phyloP scores from a whole-genome alignment of 2,113 vertebrate species.

The Camelus bactrianus region DNA sequence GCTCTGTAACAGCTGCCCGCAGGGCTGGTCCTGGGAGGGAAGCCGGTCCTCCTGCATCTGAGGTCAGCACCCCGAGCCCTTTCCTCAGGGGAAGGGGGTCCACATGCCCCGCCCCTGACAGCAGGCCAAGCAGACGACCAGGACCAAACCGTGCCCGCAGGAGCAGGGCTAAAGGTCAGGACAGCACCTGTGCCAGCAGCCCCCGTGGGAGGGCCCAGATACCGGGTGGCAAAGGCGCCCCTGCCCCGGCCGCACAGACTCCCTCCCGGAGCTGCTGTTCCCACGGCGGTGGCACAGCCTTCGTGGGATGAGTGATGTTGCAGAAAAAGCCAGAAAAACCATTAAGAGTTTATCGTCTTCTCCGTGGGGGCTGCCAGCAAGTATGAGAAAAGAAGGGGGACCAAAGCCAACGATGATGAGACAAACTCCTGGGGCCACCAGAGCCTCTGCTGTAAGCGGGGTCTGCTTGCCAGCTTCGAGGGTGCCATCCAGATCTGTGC shows the following conservation, averaged over 20 bases:
- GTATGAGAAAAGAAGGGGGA: fast-evolving
- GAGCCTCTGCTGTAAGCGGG: background rate
- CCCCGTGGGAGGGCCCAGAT: background rate
- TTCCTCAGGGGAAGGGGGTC: too few relatives aligned
- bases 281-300: background rate
- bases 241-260: fast-evolving
- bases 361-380: fast-evolving
- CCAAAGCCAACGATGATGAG: too few relatives aligned
- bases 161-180: background rate
- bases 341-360: fast-evolving
- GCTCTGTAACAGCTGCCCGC: too few relatives aligned
- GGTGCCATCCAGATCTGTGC: too few relatives aligned
- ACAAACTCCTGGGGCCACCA: fast-evolving
- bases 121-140: too few relatives aligned
- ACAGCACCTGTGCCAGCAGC: background rate
- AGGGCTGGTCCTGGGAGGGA: background rate
- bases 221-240: background rate
- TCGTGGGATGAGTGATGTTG: too few relatives aligned
- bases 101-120: too few relatives aligned
- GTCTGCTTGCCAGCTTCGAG: fast-evolving
- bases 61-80: background rate
- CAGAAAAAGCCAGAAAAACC: fast-evolving
- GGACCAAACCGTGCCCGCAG: fast-evolving
- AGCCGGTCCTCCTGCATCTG: background rate
- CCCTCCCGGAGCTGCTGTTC: background rate